These are phyloP conservation scores for Mythimna lalbum DNA, from an alignment of 2,888 invertebrate species.

Conservation along the genomic window DNA sequence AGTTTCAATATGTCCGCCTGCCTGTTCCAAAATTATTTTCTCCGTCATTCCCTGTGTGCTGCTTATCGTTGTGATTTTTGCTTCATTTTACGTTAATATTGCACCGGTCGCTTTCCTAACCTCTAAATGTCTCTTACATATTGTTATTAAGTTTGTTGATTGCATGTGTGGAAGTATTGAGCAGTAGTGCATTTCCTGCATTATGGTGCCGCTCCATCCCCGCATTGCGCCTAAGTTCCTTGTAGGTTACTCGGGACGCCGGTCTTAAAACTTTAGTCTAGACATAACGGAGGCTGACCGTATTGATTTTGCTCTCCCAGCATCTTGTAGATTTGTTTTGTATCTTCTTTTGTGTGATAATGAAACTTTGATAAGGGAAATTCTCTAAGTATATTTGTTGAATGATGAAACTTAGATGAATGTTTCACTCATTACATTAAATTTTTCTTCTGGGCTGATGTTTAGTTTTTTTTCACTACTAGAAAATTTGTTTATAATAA, in stretches of 20 bases:
- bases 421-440: neutral
- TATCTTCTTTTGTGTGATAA: neutral
- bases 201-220: constrained; percentile 53
- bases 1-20: constrained; percentile 88
- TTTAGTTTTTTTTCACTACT: neutral
- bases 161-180: constrained; percentile 31
- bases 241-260: constrained; percentile 55
- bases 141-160: constrained; percentile 45
- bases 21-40: constrained; percentile 83
- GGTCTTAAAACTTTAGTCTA: constrained; percentile 66
- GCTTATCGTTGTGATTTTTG: constrained; percentile 69
- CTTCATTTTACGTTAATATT: constrained; percentile 62
- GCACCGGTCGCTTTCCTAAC: constrained; percentile 79
- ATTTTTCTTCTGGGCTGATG: constrained; percentile 5
- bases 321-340: constrained; percentile 44
- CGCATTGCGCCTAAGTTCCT: constrained; percentile 74
- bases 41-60: constrained; percentile 75
- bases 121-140: constrained; percentile 69
- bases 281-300: constrained; percentile 70
- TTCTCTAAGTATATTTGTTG: neutral
- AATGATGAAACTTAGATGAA: neutral
- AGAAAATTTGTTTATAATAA: constrained; percentile 6
- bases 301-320: constrained; percentile 72
- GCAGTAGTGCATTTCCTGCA: constrained; percentile 48
- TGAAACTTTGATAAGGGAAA: constrained; percentile 1